Evolutionary conservation across 2,888 invertebrate genomes (phyloP).

Genomic region (Agrochola litura): DNA sequence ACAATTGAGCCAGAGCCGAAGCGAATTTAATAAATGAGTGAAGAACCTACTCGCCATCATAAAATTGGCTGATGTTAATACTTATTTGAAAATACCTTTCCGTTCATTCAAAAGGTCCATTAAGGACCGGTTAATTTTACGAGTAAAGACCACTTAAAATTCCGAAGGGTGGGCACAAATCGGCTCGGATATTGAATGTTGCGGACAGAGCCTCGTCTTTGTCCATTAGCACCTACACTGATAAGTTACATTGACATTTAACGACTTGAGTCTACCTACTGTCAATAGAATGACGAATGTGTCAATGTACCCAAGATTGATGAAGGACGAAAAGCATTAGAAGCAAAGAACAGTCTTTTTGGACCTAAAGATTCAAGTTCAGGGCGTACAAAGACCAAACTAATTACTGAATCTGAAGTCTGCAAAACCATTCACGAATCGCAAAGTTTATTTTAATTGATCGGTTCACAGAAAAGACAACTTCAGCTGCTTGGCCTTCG

Average conservation of each 20-base stretch:
- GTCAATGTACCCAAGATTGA: conserved; percentile 41
- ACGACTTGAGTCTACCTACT: conserved; percentile 66
- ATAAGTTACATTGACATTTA: conserved; percentile 76
- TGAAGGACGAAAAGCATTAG: conserved; percentile 10
- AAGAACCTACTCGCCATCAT: conserved; percentile 64
- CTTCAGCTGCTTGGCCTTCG: conserved; percentile 66
- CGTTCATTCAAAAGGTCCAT: conserved; percentile 77
- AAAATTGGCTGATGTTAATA: conserved; percentile 73
- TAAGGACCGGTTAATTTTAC: conserved; percentile 82
- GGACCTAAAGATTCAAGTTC: neutral
- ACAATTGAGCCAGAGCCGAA: conserved; percentile 47
- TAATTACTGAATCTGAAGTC: conserved; percentile 49
- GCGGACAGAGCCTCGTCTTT: conserved; percentile 76
- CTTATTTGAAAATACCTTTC: conserved; percentile 80
- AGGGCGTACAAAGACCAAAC: neutral
- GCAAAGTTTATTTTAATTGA: conserved; percentile 13
- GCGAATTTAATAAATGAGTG: conserved; percentile 56
- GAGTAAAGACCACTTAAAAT: conserved; percentile 81
- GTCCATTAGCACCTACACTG: conserved; percentile 85
- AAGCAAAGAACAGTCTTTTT: neutral
- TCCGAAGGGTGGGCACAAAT: conserved; percentile 80
- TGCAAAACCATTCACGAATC: conserved; percentile 22
- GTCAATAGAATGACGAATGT: conserved; percentile 75
- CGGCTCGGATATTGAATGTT: conserved; percentile 84
- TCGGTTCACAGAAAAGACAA: conserved; percentile 71